Evolutionary conservation across 2,797 vertebrate species (phyloP).

Genomic region (Cyclopterus lumpus): DNA sequence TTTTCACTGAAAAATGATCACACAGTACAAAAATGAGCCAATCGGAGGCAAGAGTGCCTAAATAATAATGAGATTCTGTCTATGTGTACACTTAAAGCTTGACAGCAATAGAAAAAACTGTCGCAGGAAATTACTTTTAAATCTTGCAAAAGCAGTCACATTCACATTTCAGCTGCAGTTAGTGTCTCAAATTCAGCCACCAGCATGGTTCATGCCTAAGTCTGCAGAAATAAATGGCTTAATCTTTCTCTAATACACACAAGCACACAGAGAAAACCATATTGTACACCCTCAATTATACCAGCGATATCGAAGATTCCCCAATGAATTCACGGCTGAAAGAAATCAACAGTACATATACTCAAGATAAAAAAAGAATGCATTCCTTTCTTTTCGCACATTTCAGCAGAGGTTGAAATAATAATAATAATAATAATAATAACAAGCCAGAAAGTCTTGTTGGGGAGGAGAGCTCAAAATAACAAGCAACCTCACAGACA

Average conservation of each 20-base stretch:
- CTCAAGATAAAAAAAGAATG: slow-evolving; percentile 37
- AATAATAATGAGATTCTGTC: slow-evolving; percentile 50
- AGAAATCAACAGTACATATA: slow-evolving; percentile 30
- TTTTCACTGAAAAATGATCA: slow-evolving; percentile 35
- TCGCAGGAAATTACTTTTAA: slow-evolving; percentile 33
- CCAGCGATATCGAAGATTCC: slow-evolving; percentile 14
- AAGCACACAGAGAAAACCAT: slow-evolving; percentile 7
- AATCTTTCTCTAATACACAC: slow-evolving; percentile 25
- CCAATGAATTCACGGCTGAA: slow-evolving; percentile 24
- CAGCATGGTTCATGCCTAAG: slow-evolving; percentile 6
- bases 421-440: neutral
- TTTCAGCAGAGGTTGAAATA: slow-evolving; percentile 47
- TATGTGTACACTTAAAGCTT: slow-evolving; percentile 35
- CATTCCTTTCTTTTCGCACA: slow-evolving; percentile 38
- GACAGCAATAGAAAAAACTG: slow-evolving; percentile 29
- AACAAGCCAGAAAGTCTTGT: slow-evolving; percentile 26
- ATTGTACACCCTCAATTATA: slow-evolving; percentile 16
- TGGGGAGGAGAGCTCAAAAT: slow-evolving; percentile 22
- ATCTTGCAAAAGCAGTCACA: slow-evolving; percentile 53
- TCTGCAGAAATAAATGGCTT: slow-evolving; percentile 17
- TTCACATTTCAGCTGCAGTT: slow-evolving; percentile 35
- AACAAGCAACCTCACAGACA: slow-evolving; percentile 33
- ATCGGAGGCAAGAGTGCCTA: slow-evolving; percentile 9
- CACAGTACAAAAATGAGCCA: slow-evolving; percentile 21
- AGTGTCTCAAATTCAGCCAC: slow-evolving; percentile 12